Evolutionary conservation across 2,888 invertebrate species (phyloP).

Genomic region (Polietes domitor): DNA sequence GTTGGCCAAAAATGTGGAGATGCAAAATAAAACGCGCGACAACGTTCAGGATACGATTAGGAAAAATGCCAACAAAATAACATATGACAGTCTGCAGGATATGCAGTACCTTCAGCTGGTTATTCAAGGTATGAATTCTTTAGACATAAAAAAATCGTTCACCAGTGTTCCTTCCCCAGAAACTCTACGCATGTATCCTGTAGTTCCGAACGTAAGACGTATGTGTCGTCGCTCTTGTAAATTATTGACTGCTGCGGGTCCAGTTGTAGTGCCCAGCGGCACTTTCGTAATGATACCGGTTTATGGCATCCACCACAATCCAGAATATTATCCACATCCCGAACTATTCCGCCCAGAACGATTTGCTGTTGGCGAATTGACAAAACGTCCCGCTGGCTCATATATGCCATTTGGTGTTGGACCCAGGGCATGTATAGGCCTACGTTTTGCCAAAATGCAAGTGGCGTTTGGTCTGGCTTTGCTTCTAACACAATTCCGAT

Average conservation of each 20-base stretch:
- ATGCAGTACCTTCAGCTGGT: conserved; percentile 71
- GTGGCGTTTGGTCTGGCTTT: conserved; percentile 64
- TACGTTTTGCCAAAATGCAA: conserved; percentile 70
- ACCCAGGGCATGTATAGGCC: conserved; percentile 68
- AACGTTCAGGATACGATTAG: conserved; percentile 68
- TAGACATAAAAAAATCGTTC: no score
- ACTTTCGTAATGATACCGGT: conserved; percentile 72
- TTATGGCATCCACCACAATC: conserved; percentile 77
- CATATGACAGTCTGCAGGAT: conserved; percentile 71
- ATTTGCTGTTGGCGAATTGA: conserved; percentile 82
- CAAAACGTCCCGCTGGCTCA: conserved; percentile 78
- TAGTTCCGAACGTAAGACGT: conserved; percentile 81
- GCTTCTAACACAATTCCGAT: conserved; percentile 65
- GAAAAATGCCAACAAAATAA: conserved; percentile 67
- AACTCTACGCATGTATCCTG: conserved; percentile 82
- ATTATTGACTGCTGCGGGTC: conserved; percentile 74
- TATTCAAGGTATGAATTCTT: conserved; percentile 68
- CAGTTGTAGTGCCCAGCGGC: conserved; percentile 79
- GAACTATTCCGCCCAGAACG: conserved; percentile 80
- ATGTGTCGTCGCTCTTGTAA: conserved; percentile 81
- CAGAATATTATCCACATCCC: conserved; percentile 77
- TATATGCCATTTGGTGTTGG: conserved; percentile 71
- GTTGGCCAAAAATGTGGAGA: conserved; percentile 71
- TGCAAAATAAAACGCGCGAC: conserved; percentile 69
- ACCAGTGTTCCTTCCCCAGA: conserved; percentile 73